A percentile compares a stretch with the other conserved stretches of the same genome.
phyloP scores from a whole-genome alignment of 2,797 vertebrate genomes.

The Somateria mollissima region DNA sequence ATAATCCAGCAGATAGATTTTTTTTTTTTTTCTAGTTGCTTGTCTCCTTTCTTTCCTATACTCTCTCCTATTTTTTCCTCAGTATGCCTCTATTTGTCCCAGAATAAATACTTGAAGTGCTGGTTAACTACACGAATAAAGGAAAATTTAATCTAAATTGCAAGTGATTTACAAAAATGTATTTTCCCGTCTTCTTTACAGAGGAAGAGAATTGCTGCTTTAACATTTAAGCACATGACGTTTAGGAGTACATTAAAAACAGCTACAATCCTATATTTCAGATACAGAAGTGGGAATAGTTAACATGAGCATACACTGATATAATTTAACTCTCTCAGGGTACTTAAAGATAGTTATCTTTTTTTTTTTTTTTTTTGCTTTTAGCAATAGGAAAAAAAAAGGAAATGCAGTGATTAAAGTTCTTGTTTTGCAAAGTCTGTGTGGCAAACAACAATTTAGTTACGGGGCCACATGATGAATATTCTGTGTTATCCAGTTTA shows the following conservation, averaged over 20 bases:
- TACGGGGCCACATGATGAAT: neutral
- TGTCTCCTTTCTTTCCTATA: neutral
- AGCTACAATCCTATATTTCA: neutral
- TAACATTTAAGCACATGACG: neutral
- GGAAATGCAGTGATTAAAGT: neutral
- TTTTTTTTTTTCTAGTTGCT: neutral
- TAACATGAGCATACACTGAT: neutral
- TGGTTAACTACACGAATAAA: conserved; percentile 25
- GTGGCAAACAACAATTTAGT: neutral
- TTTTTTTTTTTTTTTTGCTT: neutral
- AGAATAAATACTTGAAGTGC: conserved; percentile 14
- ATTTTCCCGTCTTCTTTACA: neutral
- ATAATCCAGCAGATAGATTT: neutral
- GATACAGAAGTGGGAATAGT: conserved; percentile 18
- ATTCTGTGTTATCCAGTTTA: neutral
- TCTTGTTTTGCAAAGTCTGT: neutral
- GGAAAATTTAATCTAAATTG: conserved; percentile 20
- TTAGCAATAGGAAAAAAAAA: neutral
- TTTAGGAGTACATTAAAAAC: conserved; percentile 32
- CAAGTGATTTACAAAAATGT: conserved; percentile 36
- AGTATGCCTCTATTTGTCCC: neutral
- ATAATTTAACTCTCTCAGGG: neutral
- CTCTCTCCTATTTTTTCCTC: neutral
- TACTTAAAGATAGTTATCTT: neutral
- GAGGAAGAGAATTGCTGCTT: conserved; percentile 17